Evolutionary conservation across 1,140 invertebrate species (phyloP).

Genomic region (Phocides pigmalion): DNA sequence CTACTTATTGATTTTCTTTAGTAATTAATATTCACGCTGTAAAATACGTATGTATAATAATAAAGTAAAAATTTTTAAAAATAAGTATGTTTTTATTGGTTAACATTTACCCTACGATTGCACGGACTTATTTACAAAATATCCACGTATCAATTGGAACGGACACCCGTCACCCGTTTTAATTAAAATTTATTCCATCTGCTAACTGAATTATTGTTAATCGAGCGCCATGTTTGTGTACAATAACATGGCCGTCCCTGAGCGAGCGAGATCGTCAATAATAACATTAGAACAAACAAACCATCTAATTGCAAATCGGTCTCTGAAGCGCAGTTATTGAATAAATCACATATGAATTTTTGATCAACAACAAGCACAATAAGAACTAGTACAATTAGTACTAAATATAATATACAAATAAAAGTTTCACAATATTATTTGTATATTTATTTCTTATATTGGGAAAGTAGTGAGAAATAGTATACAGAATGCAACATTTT

Average conservation of each 20-base stretch:
- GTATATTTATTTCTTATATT: too few relatives aligned
- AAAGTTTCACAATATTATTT: too few relatives aligned
- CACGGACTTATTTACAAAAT: conserved; percentile 9
- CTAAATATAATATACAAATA: too few relatives aligned
- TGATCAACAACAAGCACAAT: not conserved
- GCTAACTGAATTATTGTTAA: conserved; percentile 36
- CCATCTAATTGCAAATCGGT: not conserved
- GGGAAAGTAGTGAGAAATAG: too few relatives aligned
- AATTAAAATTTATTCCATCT: conserved; percentile 33
- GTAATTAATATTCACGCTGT: too few relatives aligned
- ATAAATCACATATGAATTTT: not conserved
- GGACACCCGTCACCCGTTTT: conserved; percentile 16
- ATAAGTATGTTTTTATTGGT: too few relatives aligned
- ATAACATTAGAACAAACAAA: conserved; percentile 15
- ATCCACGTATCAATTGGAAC: conserved; percentile 21
- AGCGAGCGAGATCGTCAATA: conserved; percentile 14
- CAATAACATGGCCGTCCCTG: conserved; percentile 5
- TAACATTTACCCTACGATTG: not conserved
- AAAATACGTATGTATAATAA: too few relatives aligned
- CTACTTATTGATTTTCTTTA: too few relatives aligned
- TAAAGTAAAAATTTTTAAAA: too few relatives aligned
- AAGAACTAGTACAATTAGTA: too few relatives aligned
- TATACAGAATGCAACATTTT: too few relatives aligned
- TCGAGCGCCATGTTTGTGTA: conserved; percentile 37
- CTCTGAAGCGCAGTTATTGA: not conserved